Conservation (phyloP, 2,797 vertebrate species). For the Myripristis jacobus region DNA sequence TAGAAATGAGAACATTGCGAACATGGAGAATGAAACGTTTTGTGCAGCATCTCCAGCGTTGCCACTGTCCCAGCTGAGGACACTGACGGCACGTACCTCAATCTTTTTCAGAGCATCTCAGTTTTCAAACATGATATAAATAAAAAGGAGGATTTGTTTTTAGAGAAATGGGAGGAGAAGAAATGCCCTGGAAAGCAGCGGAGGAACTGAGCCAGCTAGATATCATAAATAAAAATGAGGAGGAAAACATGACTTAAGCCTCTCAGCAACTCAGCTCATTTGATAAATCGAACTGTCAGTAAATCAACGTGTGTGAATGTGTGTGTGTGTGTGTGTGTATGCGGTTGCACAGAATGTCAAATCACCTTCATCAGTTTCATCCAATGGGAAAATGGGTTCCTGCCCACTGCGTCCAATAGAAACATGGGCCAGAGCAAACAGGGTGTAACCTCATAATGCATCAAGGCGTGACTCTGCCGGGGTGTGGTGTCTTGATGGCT, state of each 20-base stretch:
- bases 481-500: slow-evolving; percentile 59
- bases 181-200: slow-evolving; percentile 13
- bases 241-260: slow-evolving; percentile 30
- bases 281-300: slow-evolving; percentile 48
- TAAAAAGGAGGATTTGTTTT: slow-evolving; percentile 38
- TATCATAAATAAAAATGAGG: slow-evolving; percentile 27
- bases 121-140: slow-evolving; percentile 37
- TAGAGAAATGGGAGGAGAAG: slow-evolving; percentile 23
- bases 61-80: slow-evolving; percentile 33
- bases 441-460: slow-evolving; percentile 65
- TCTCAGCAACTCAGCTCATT: slow-evolving; percentile 42
- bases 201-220: slow-evolving; percentile 33
- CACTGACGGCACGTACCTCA: neutral
- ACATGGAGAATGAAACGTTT: slow-evolving; percentile 2
- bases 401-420: slow-evolving; percentile 52
- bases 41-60: neutral
- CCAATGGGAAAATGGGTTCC: slow-evolving; percentile 54
- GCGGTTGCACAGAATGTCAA: slow-evolving; percentile 40
- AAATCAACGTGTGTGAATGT: slow-evolving; percentile 25
- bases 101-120: slow-evolving; percentile 11
- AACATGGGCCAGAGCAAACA: slow-evolving; percentile 75
- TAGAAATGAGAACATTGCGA: neutral
- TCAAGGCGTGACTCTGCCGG: slow-evolving; percentile 61
- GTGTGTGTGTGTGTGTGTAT: slow-evolving; percentile 16
- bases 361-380: slow-evolving; percentile 57